Evolutionary conservation across 2,113 vertebrate species (phyloP).

Genomic region (Prunella fulvescens): DNA sequence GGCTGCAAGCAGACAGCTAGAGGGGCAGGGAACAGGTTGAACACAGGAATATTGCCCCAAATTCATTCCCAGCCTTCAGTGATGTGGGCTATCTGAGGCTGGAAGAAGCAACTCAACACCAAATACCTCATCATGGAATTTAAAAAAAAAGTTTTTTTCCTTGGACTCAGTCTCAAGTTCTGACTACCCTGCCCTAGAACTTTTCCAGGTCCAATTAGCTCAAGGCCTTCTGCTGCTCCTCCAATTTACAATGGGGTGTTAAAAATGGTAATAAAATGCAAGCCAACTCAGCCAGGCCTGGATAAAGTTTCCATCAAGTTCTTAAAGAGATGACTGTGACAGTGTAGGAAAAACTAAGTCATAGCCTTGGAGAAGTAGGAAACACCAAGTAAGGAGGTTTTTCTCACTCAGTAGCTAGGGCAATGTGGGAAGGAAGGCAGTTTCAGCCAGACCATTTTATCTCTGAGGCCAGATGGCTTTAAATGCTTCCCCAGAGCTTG

Average conservation of each 20-base stretch:
- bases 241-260: background rate
- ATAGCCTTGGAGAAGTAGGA: slow-evolving; percentile 1
- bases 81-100: background rate
- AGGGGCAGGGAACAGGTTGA: background rate
- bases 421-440: slow-evolving; percentile 24
- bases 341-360: slow-evolving; percentile 14
- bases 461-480: slow-evolving; percentile 38
- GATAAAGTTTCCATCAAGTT: background rate
- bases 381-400: background rate
- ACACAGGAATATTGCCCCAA: background rate
- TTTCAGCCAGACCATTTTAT: slow-evolving; percentile 32
- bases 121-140: background rate
- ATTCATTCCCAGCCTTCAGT: background rate
- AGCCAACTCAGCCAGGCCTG: background rate
- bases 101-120: background rate
- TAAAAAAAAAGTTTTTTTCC: background rate
- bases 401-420: slow-evolving; percentile 8
- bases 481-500: slow-evolving; percentile 49
- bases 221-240: background rate
- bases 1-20: background rate
- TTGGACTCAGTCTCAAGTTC: background rate
- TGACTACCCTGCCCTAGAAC: background rate
- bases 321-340: background rate
- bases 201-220: background rate
- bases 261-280: background rate